phyloP scores from a whole-genome alignment of 2,113 vertebrate genomes.

The Callocephalon fimbriatum region DNA sequence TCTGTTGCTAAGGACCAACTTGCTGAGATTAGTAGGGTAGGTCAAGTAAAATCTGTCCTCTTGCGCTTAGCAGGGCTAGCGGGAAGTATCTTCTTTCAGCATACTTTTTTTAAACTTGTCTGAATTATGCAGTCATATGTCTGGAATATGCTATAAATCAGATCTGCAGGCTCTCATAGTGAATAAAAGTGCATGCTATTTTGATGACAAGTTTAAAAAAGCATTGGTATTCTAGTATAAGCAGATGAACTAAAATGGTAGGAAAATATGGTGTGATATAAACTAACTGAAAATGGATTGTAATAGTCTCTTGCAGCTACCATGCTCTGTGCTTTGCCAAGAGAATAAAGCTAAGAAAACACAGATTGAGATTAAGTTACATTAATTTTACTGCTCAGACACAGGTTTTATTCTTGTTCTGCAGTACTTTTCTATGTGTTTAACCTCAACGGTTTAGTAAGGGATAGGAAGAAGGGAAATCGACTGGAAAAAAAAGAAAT shows the following conservation, averaged over 20 bases:
- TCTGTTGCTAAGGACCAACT: background rate
- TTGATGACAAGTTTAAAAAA: conserved; percentile 22
- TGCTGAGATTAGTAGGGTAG: conserved; percentile 20
- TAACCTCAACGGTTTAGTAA: background rate
- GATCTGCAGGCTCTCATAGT: background rate
- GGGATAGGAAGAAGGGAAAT: background rate
- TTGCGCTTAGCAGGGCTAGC: background rate
- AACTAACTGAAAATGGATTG: conserved; percentile 13
- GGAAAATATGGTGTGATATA: background rate
- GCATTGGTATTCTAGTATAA: background rate
- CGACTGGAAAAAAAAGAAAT: background rate
- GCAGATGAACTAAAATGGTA: conserved; percentile 6
- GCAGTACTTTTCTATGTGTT: background rate
- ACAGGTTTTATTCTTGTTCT: background rate
- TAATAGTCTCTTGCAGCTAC: background rate
- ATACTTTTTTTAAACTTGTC: conserved; percentile 13
- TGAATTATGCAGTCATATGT: conserved; percentile 5
- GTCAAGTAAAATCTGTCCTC: conserved; percentile 23
- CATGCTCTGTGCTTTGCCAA: background rate
- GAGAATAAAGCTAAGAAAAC: background rate
- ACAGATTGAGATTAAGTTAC: background rate
- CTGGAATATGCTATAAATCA: conserved; percentile 4
- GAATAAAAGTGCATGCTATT: background rate
- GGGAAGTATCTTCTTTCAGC: background rate
- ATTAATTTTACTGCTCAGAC: background rate